These are phyloP conservation scores for Mesembrinibis cayennensis DNA, from an alignment of 2,113 vertebrate species.

Conservation along the genomic window DNA sequence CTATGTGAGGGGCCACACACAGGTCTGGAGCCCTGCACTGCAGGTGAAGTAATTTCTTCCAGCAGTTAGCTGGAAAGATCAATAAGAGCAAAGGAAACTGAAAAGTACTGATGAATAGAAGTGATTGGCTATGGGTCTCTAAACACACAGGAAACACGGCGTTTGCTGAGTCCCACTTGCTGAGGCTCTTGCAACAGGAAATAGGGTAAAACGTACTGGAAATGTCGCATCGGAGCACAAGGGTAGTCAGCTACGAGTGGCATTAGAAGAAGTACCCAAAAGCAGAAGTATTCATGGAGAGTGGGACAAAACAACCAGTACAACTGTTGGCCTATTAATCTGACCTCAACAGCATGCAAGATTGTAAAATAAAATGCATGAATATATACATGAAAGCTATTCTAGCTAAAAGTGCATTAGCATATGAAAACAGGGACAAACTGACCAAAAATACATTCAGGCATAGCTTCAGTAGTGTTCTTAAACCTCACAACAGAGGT, in stretches of 20 bases:
- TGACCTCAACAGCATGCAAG: background rate
- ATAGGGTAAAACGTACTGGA: background rate
- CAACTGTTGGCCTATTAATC: background rate
- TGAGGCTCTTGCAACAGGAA: background rate
- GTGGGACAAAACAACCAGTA: background rate
- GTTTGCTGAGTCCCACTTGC: background rate
- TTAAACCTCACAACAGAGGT: background rate
- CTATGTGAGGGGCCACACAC: background rate
- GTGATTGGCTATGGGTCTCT: background rate
- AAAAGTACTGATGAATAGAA: background rate
- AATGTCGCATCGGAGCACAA: background rate
- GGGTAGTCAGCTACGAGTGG: accelerated
- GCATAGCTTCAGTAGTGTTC: background rate
- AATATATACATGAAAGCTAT: background rate
- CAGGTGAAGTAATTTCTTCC: background rate
- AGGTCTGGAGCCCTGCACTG: background rate
- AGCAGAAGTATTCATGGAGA: background rate
- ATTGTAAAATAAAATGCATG: background rate
- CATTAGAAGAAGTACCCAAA: background rate
- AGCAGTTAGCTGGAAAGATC: background rate
- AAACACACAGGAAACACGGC: background rate
- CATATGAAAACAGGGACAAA: background rate
- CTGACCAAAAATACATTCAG: background rate
- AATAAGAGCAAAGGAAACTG: background rate
- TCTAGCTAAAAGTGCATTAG: background rate